A percentile compares a stretch with the other conserved stretches of the same genome.
Evolutionary conservation across 2,888 invertebrate species (phyloP).

Genomic region (Neoitamus cyanurus): DNA sequence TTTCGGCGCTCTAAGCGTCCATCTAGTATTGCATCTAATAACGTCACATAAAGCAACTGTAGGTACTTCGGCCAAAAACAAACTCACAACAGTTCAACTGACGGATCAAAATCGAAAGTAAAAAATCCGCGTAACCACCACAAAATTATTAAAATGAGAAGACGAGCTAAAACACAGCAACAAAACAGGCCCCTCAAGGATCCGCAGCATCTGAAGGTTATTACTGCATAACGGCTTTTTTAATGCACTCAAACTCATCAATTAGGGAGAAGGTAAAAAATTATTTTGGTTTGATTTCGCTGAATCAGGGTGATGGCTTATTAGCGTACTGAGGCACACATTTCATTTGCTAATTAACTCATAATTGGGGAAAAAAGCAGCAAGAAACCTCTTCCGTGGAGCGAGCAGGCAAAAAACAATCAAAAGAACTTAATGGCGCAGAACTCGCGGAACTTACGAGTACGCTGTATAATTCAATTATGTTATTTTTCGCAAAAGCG

Average conservation of each 20-base stretch:
- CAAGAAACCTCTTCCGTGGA: neutral
- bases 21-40: too few species aligned
- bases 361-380: neutral
- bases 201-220: neutral
- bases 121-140: neutral
- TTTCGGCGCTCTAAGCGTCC: too few species aligned
- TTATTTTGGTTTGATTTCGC: neutral
- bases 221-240: neutral
- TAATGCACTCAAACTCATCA: neutral
- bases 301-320: neutral
- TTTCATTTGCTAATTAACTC: neutral
- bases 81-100: too few species aligned
- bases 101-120: neutral
- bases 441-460: neutral
- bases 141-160: neutral
- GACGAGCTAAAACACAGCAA: neutral
- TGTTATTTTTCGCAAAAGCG: neutral
- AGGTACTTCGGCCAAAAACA: too few species aligned
- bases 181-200: neutral
- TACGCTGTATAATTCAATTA: neutral
- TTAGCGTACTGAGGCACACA: neutral
- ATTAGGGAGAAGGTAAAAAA: neutral
- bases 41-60: too few species aligned
- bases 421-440: constrained; percentile 5
- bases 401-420: neutral